Evolutionary conservation across 2,113 vertebrate species (phyloP).

Genomic region (Myrmecophaga tridactyla): DNA sequence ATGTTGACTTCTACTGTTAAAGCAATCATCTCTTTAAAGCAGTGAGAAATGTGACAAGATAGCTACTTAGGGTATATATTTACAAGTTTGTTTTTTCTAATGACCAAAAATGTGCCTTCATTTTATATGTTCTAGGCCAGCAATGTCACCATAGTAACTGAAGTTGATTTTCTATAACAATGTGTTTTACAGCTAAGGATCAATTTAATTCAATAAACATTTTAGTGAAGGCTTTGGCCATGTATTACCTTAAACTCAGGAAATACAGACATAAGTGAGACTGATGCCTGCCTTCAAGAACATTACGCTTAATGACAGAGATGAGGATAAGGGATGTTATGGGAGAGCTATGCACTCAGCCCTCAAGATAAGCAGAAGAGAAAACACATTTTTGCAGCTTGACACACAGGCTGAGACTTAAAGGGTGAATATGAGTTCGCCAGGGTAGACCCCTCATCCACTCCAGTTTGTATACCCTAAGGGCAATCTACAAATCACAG

Average conservation of each 20-base stretch:
- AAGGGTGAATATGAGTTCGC: not conserved
- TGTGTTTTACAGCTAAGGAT: slow-evolving; percentile 18
- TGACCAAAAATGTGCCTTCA: not conserved
- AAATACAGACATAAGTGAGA: not conserved
- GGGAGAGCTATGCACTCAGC: no score
- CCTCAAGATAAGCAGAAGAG: not conserved
- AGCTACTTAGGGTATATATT: slow-evolving; percentile 32
- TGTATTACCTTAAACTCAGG: not conserved
- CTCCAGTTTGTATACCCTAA: no score
- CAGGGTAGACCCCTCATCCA: not conserved
- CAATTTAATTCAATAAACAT: slow-evolving; percentile 59
- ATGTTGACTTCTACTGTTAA: slow-evolving; percentile 46
- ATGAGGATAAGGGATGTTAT: not conserved
- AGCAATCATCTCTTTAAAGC: slow-evolving; percentile 55
- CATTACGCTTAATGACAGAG: not conserved
- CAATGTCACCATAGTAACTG: slow-evolving; percentile 39
- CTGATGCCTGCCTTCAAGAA: not conserved
- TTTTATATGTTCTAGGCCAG: not conserved
- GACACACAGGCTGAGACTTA: not conserved
- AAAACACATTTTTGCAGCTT: not conserved
- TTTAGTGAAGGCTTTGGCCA: not conserved
- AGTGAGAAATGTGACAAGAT: slow-evolving; percentile 50
- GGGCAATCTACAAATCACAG: no score
- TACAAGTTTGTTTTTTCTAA: slow-evolving; percentile 62
- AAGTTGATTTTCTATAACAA: slow-evolving; percentile 7